Evolutionary conservation across 2,888 invertebrate genomes (phyloP).

Genomic region (Abrostola triplasia): DNA sequence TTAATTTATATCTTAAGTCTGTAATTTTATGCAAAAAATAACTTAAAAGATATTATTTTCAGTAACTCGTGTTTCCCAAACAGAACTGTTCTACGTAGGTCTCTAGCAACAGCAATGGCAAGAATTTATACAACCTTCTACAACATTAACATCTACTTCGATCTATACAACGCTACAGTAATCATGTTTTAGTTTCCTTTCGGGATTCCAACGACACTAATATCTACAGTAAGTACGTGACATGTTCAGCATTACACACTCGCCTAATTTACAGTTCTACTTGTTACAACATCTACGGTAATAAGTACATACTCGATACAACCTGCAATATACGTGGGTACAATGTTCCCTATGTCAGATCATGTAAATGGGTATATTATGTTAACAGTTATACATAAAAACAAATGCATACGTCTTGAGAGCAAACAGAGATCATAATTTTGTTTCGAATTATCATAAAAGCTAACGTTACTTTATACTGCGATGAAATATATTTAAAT

Average conservation of each 20-base stretch:
- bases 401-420: slow-evolving; percentile 66
- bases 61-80: background rate
- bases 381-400: slow-evolving; percentile 49
- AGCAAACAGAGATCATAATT: slow-evolving; percentile 72
- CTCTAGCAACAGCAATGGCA: slow-evolving; percentile 51
- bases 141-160: slow-evolving; percentile 20
- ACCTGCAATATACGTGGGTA: slow-evolving; percentile 29
- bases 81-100: slow-evolving; percentile 18
- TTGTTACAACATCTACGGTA: slow-evolving; percentile 35
- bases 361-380: slow-evolving; percentile 44
- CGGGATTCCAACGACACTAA: slow-evolving; percentile 23
- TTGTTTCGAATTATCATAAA: slow-evolving; percentile 55
- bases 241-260: slow-evolving; percentile 23
- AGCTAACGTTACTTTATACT: slow-evolving; percentile 48
- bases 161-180: slow-evolving; percentile 27
- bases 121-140: slow-evolving; percentile 46
- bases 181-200: slow-evolving; percentile 23
- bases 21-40: background rate
- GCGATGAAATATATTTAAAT: slow-evolving; percentile 47
- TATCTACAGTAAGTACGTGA: slow-evolving; percentile 41
- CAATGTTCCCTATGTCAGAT: slow-evolving; percentile 36
- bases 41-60: background rate
- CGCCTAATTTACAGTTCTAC: slow-evolving; percentile 33
- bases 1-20: too few species aligned
- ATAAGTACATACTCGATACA: slow-evolving; percentile 38